These are phyloP conservation scores for Dreissena polymorpha DNA, from an alignment of 1,140 invertebrate species.

Conservation along the genomic window DNA sequence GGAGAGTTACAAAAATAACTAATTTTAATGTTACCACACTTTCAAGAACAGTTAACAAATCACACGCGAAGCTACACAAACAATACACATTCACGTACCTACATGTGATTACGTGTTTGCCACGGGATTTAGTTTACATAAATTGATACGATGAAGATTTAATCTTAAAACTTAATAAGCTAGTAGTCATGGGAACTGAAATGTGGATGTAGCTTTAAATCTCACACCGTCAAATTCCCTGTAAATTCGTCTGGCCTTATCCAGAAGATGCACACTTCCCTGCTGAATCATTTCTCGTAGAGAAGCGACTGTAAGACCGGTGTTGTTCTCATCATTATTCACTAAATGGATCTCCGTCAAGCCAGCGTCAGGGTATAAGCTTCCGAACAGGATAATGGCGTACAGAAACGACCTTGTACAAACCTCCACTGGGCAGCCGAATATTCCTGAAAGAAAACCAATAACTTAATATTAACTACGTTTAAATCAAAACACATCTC, in stretches of 20 bases:
- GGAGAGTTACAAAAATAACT: no score
- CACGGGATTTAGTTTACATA: no score
- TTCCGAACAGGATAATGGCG: conserved; percentile 22
- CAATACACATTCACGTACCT: no score
- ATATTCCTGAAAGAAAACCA: conserved; percentile 20
- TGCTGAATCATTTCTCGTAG: conserved; percentile 17
- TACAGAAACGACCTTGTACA: conserved; percentile 41
- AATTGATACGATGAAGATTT: no score
- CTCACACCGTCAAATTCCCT: no score
- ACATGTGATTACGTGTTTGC: no score
- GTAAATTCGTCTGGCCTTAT: neutral
- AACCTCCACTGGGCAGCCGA: conserved; percentile 37
- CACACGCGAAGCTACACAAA: no score
- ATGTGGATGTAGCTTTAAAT: no score
- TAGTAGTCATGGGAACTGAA: no score
- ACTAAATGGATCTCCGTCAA: conserved; percentile 31
- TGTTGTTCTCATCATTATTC: conserved; percentile 28
- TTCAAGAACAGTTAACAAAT: no score
- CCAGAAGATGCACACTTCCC: neutral
- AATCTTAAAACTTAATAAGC: no score
- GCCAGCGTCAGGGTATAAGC: neutral
- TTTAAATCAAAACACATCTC: neutral
- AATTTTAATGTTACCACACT: no score
- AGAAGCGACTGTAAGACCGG: conserved; percentile 12
- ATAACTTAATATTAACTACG: neutral